Conservation (phyloP, 2,797 vertebrate species). For the Pangasius djambal region DNA sequence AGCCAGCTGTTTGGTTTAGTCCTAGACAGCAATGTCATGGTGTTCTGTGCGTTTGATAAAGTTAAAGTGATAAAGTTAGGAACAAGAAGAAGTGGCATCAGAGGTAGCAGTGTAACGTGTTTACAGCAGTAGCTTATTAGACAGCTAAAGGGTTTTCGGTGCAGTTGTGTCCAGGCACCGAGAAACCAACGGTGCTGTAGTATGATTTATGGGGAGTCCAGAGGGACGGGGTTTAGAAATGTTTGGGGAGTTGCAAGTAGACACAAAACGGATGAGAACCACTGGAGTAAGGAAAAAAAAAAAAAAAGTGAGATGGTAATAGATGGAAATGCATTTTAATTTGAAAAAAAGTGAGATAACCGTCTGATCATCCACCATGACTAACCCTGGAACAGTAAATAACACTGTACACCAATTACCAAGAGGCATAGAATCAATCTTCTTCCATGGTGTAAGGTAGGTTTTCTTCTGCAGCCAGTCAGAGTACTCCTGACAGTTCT, state of each 20-base stretch:
- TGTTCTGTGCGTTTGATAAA: not conserved
- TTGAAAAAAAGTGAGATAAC: not conserved
- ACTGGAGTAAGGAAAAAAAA: not conserved
- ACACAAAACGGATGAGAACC: not conserved
- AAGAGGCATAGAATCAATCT: slow-evolving; percentile 88
- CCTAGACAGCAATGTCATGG: not conserved
- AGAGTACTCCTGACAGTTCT: slow-evolving; percentile 91
- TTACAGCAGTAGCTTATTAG: not conserved
- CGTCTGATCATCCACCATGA: not conserved
- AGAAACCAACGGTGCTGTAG: not conserved
- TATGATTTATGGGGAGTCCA: not conserved
- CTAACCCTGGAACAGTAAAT: not conserved
- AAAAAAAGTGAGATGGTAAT: not conserved
- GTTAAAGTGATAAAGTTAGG: not conserved
- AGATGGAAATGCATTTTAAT: not conserved
- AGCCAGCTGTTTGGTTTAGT: not conserved
- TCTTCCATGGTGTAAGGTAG: slow-evolving; percentile 93
- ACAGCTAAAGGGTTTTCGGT: not conserved
- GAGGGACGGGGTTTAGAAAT: not conserved
- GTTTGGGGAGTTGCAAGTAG: not conserved
- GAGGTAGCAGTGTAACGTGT: not conserved
- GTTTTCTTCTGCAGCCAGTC: slow-evolving; percentile 95
- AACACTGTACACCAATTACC: slow-evolving; percentile 70
- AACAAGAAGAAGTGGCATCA: not conserved
- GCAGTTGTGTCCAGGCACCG: not conserved